phyloP scores from a whole-genome alignment of 2,113 vertebrate genomes.

The Podarcis raffonei region DNA sequence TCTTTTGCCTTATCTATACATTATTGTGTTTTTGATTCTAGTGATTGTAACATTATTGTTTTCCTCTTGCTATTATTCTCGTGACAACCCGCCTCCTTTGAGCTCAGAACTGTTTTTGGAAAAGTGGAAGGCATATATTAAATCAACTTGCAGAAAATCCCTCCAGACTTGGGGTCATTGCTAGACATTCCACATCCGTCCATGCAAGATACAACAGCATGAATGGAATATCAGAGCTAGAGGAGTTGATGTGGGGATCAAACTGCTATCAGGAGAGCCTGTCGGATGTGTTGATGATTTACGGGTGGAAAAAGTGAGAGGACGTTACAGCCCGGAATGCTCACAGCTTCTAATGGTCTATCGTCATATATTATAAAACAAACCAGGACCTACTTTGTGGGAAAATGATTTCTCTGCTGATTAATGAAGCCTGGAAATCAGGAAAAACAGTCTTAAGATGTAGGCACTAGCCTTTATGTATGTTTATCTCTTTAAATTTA shows the following conservation, averaged over 20 bases:
- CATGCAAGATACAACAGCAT: not conserved
- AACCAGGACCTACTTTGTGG: not conserved
- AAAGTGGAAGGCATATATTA: too few relatives aligned
- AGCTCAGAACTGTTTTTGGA: too few relatives aligned
- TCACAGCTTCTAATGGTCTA: rapidly evolving
- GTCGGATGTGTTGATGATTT: too few relatives aligned
- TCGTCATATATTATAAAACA: not conserved
- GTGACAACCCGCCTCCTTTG: too few relatives aligned
- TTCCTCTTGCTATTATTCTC: too few relatives aligned
- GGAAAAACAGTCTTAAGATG: not conserved
- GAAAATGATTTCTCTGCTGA: not conserved
- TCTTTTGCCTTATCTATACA: too few relatives aligned
- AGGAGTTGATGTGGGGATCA: not conserved
- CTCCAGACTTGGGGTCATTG: not conserved
- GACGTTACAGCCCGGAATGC: not conserved
- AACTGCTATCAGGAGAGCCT: not conserved
- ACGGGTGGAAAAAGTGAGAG: not conserved
- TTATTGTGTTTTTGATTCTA: too few relatives aligned
- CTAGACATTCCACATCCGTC: not conserved
- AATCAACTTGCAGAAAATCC: too few relatives aligned
- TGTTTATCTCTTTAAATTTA: not conserved
- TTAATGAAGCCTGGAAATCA: not conserved
- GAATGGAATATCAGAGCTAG: rapidly evolving
- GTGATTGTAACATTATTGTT: too few relatives aligned
- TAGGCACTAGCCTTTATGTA: not conserved